phyloP scores from a whole-genome alignment of 2,888 invertebrate genomes.

The Lochmaea crataegi region DNA sequence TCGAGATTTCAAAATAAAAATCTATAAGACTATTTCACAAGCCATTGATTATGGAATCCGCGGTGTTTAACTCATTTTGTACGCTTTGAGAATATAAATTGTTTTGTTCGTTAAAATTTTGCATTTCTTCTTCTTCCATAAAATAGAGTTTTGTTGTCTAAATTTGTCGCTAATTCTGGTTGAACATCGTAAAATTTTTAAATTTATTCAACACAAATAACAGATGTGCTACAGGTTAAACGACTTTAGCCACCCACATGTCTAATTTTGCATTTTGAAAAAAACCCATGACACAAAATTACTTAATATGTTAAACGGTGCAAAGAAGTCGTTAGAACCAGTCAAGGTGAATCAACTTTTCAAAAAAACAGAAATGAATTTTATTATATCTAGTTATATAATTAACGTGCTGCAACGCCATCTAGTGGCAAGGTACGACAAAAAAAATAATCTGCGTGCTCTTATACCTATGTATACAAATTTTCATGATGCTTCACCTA shows the following conservation, averaged over 20 bases:
- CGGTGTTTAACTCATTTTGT: not conserved
- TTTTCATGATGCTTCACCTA: too few relatives aligned
- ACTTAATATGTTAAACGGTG: not conserved
- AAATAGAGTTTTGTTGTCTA: too few relatives aligned
- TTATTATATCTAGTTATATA: too few relatives aligned
- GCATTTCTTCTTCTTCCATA: not conserved
- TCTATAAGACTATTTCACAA: slow-evolving; percentile 23
- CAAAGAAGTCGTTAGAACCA: not conserved
- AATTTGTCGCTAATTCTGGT: too few relatives aligned
- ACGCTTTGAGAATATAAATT: not conserved
- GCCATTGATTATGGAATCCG: slow-evolving; percentile 24
- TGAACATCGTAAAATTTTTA: too few relatives aligned
- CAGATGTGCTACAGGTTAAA: not conserved
- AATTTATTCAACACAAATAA: not conserved
- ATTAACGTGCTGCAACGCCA: too few relatives aligned
- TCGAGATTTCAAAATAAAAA: slow-evolving; percentile 20
- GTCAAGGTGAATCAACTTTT: not conserved
- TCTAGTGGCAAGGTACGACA: too few relatives aligned
- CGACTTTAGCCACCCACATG: not conserved
- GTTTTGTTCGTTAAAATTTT: not conserved
- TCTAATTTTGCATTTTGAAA: not conserved
- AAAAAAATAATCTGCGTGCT: too few relatives aligned
- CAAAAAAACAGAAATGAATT: not conserved
- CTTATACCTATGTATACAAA: too few relatives aligned
- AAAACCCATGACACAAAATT: not conserved